A percentile compares a stretch with the other conserved stretches of the same genome.
phyloP scores from a whole-genome alignment of 2,888 invertebrate genomes.

The Balanococcus diminutus region DNA sequence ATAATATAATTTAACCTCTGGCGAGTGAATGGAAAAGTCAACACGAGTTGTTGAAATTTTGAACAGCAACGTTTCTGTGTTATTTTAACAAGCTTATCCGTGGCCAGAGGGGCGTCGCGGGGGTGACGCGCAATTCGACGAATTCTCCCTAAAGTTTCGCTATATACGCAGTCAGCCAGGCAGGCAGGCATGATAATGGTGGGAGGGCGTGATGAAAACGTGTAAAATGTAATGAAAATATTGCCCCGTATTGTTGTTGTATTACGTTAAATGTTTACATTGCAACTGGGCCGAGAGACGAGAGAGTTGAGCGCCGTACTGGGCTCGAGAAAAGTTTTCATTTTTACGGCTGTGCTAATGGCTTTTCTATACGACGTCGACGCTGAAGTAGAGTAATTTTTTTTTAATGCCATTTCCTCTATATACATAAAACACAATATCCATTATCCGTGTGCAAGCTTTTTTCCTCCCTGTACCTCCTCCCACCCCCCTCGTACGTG shows the following conservation, averaged over 20 bases:
- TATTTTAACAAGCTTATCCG: background rate
- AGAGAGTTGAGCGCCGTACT: background rate
- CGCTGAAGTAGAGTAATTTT: constrained; percentile 16
- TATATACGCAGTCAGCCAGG: background rate
- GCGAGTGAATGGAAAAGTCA: constrained; percentile 32
- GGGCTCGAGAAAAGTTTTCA: constrained; percentile 32
- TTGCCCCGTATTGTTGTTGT: constrained; percentile 26
- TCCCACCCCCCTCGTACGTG: too few species aligned
- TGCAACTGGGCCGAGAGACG: background rate
- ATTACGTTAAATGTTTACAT: constrained; percentile 39
- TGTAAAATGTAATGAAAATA: constrained; percentile 44
- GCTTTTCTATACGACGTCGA: constrained; percentile 35
- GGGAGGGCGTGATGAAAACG: constrained; percentile 3
- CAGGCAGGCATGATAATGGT: background rate
- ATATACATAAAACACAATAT: constrained; percentile 30
- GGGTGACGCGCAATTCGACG: background rate
- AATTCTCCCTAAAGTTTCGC: constrained; percentile 10
- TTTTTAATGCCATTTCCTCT: background rate
- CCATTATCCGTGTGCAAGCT: constrained; percentile 34
- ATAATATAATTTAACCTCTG: constrained; percentile 44
- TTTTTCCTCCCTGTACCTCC: background rate
- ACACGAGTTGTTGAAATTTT: constrained; percentile 35
- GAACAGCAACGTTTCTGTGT: constrained; percentile 25
- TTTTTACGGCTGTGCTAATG: constrained; percentile 40
- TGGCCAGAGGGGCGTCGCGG: background rate